Base-by-base conservation (phyloP, 2,797 vertebrate genomes). In the Tolypeutes matacus region DNA sequence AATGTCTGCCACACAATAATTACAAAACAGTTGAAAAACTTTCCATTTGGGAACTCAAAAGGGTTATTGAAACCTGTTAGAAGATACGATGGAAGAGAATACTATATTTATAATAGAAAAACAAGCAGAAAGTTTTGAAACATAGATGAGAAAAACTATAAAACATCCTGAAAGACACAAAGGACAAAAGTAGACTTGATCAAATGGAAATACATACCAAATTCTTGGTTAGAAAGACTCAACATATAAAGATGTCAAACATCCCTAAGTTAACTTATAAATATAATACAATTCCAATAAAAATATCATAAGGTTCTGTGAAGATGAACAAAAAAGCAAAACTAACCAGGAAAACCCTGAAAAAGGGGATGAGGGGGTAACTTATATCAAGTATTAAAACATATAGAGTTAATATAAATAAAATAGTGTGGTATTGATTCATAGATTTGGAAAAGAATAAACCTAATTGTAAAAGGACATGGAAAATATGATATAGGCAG, bases 41-140 rank as follows among this genome's bases (percentile, higher is more conserved):
- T 92, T 94, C 86, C 31, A 81, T 77, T 84, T 49, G 60, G 39
- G 65, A 90, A 84, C 20, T 53, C 39, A 84, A 83, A 95, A 67
- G n/a, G 72, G 20, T 80, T 76, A 49, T 64, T 70, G 39, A 87
- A 89, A 65, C 5, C 31, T 70, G 25, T 64, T 89, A 87, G 65
- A 80, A 53, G 58, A 51, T n/a, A 36, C 8, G 89, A 34, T 53
- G 42, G 64, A 86, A 64, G 31, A 76, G 27, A 84, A 39, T 80
- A 80, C 8, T 64, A 13, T 18, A 53, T 88, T 93, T 73, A 29
- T 34, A 69, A 67, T 36, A 85, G 73, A 31, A 72, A 95, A 95
- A 25, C 36, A 94, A 91, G 56, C 2, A 58, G 7, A 69, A 49
- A 80, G 75, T 78, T 70, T 78, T 2, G 69, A 93, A 93, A 87